Percentiles rank a stretch among this genome's conserved stretches.
Evolutionary conservation across 2,797 vertebrate genomes (phyloP).

Genomic region (Lerista edwardsae): DNA sequence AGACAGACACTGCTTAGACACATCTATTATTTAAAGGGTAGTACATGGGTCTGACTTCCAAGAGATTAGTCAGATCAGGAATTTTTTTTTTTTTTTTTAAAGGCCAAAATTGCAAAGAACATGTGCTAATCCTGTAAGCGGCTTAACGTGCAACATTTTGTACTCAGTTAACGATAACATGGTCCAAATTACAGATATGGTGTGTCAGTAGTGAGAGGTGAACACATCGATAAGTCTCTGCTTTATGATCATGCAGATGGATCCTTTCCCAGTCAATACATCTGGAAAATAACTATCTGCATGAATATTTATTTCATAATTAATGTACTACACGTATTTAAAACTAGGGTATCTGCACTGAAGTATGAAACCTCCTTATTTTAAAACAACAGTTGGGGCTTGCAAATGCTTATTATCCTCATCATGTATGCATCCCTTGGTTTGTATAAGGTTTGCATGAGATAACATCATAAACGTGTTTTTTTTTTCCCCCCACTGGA

Average conservation of each 20-base stretch:
- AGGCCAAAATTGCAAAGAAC: background rate
- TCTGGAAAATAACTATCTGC: background rate
- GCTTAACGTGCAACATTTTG: conserved; percentile 27
- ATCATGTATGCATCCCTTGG: rapidly evolving
- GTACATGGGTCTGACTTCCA: conserved; percentile 6
- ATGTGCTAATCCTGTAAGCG: conserved; percentile 16
- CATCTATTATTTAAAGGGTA: conserved; percentile 7
- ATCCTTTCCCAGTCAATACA: background rate
- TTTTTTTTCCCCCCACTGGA: conserved; percentile 31
- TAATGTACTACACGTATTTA: background rate
- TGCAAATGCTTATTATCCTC: background rate
- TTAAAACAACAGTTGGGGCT: background rate
- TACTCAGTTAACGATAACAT: conserved; percentile 4
- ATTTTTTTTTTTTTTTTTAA: background rate
- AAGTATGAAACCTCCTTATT: background rate
- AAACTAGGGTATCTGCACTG: background rate
- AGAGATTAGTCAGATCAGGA: conserved; percentile 17
- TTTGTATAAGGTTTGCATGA: background rate
- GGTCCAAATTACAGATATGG: background rate
- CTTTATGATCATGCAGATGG: background rate
- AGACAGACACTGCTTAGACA: conserved; percentile 18
- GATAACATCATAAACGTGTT: conserved; percentile 6
- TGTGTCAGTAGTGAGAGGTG: background rate
- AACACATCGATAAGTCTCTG: background rate
- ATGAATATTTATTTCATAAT: background rate